A percentile compares a stretch with the other conserved stretches of the same genome.
These are phyloP conservation scores for Steromphala cineraria DNA, from an alignment of 2,888 invertebrate genomes.

Conservation along the genomic window DNA sequence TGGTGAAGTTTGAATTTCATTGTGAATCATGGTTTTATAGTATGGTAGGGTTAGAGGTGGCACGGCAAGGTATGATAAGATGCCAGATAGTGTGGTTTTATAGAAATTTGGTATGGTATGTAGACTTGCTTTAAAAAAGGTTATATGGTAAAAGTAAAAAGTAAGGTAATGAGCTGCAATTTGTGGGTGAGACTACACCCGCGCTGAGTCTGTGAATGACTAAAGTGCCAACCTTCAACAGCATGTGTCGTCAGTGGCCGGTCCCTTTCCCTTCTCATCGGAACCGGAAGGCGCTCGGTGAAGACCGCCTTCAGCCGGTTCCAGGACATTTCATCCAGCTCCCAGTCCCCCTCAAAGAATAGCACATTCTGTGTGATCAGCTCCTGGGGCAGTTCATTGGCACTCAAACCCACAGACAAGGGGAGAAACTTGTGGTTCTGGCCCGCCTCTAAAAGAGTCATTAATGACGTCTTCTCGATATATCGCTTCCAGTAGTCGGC, in stretches of 20 bases:
- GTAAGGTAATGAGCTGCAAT: no score
- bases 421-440: constrained; percentile 5
- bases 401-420: constrained; percentile 29
- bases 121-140: no score
- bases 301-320: constrained; percentile 7
- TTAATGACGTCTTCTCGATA: constrained; percentile 26
- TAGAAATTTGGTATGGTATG: no score
- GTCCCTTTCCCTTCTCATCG: neutral
- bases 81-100: no score
- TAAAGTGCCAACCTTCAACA: neutral
- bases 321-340: constrained; percentile 26
- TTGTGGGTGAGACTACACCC: no score
- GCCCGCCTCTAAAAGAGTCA: neutral
- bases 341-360: constrained; percentile 29
- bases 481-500: constrained; percentile 34
- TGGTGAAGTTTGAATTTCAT: no score
- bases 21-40: no score
- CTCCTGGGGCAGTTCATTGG: constrained; percentile 15
- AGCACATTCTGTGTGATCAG: constrained; percentile 9
- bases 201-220: no score
- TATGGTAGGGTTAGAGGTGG: no score
- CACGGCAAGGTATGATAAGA: no score
- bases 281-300: neutral
- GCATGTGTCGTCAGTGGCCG: neutral
- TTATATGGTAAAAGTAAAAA: no score